Conservation (phyloP, 2,113 vertebrate species). For the Athene cunicularia region DNA sequence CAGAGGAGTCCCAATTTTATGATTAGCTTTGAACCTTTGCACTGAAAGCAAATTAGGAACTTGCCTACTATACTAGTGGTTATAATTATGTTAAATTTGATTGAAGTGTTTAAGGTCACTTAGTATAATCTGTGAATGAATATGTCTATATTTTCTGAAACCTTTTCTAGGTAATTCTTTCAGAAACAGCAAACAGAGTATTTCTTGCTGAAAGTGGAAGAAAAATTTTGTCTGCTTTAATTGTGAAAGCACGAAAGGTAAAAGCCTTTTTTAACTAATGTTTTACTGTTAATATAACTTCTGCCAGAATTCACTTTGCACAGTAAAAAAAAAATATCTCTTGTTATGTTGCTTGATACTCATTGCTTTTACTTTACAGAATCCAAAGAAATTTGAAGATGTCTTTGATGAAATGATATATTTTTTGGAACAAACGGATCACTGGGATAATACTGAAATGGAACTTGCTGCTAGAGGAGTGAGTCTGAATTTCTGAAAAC, state of each 20-base stretch:
- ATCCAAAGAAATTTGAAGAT: constrained; percentile 94
- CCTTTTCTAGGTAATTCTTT: constrained; percentile 85
- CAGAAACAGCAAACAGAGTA: constrained; percentile 85
- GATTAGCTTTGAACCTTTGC: neutral
- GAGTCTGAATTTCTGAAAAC: constrained; percentile 45
- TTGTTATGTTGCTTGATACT: neutral
- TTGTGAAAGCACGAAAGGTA: constrained; percentile 92
- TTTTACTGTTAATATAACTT: neutral
- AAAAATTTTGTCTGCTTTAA: constrained; percentile 91
- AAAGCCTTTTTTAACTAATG: constrained; percentile 1
- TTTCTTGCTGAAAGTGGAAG: constrained; percentile 93
- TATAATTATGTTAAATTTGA: neutral
- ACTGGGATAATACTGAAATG: constrained; percentile 91
- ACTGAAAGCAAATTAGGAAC: neutral
- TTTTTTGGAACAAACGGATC: constrained; percentile 90
- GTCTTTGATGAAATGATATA: constrained; percentile 94
- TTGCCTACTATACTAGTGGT: neutral
- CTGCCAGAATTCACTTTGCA: neutral
- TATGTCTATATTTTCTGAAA: neutral
- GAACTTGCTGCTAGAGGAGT: constrained; percentile 93
- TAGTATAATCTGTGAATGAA: neutral
- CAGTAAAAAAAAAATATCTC: neutral
- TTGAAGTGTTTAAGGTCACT: neutral
- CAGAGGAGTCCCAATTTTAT: neutral
- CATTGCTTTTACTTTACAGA: constrained; percentile 74